Conservation (phyloP, 2,888 invertebrate genomes). For the Papilio gigon region DNA sequence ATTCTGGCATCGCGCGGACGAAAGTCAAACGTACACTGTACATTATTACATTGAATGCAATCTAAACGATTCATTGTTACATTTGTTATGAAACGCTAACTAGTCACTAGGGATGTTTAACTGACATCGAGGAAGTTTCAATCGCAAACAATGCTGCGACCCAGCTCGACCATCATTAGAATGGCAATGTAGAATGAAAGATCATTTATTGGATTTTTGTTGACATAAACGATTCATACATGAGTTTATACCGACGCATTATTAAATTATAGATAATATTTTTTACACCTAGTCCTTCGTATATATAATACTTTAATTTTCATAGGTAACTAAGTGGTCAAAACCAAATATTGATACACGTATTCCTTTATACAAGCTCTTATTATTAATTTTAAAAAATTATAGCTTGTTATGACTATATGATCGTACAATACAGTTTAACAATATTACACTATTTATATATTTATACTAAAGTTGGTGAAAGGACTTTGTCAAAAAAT, state of each 20-base stretch:
- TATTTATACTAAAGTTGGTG: not conserved
- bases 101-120: constrained; percentile 46
- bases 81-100: constrained; percentile 45
- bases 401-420: too few relatives aligned
- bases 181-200: constrained; percentile 27
- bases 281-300: too few relatives aligned
- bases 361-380: too few relatives aligned
- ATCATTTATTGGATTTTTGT: not conserved
- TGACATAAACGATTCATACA: not conserved
- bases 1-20: constrained; percentile 41
- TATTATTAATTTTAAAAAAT: too few relatives aligned
- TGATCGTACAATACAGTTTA: too few relatives aligned
- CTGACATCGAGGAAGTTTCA: constrained; percentile 35
- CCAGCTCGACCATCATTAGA: constrained; percentile 21
- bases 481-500: not conserved
- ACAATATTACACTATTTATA: too few relatives aligned
- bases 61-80: constrained; percentile 42
- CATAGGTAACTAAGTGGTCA: too few relatives aligned
- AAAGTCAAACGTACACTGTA: constrained; percentile 40
- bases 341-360: too few relatives aligned
- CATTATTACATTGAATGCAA: constrained; percentile 33
- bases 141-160: constrained; percentile 27
- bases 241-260: not conserved
- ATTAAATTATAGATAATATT: not conserved
- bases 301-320: too few relatives aligned